Evolutionary conservation across 2,888 invertebrate species (phyloP), one percentile per base, ranked within the genome.

Genomic region (Melolontha melolontha): DNA sequence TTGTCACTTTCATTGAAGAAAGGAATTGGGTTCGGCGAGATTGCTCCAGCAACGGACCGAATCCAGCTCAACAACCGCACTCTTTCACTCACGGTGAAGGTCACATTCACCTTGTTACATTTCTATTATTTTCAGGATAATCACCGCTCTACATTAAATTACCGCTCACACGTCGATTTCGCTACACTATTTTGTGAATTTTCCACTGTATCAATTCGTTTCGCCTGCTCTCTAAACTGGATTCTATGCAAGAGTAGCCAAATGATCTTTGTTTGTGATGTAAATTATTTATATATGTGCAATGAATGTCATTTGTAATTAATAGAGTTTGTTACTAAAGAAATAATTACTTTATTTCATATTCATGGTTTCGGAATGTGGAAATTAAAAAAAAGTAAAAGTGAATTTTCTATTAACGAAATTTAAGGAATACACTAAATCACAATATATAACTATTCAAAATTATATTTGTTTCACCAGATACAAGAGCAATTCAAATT

Each of bases 71-170:
- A 66, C 55, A 66, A 66, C 66, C 66, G 66, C 39, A 70, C 55
- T 75, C 75, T 76, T 75, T 76, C 74, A 74, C 73, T 74, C 67
- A 72, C 67, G 74, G 71, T 75, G 76, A 76, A 76, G 76, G 75
- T 74, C 74, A 73, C 75, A 73, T 76, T 76, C 76, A 73, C 74
- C 64, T 67, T 59, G 62, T 62, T 51, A 42, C 50, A 50, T 51
- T 27, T 54, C 51, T 51, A 63, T 64, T 67, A 63, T 63, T 62
- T 64, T 27, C 57, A 29, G 66, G 40, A 50, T 66, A 66, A 66
- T 66, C 57, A 50, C 57, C 49, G 49, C 50, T 57, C 57, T 40
- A 66, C 57, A 55, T 66, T 57, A 57, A 57, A 49, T 47, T 27
- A 49, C 41, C 41, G 39, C 22, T 64, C 52, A 27, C 51, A 42